Conservation (phyloP, 2,113 vertebrate species). For the Oncorhynchus mykiss region DNA sequence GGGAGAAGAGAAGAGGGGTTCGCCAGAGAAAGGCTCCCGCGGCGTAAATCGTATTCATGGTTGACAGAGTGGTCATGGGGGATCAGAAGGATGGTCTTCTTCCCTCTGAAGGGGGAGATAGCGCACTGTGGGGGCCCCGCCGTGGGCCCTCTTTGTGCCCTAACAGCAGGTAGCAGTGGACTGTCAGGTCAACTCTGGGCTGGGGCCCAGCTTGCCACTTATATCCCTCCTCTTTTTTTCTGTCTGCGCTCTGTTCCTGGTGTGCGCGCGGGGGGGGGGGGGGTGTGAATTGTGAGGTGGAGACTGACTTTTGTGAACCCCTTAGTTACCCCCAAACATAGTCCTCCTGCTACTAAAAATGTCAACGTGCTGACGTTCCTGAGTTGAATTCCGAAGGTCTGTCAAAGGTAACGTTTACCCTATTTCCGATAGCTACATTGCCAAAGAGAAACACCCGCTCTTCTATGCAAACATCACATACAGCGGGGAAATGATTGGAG, state of each 20-base stretch:
- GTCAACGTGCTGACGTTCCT: neutral
- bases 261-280: conserved; percentile 31
- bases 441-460: neutral
- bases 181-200: conserved; percentile 75
- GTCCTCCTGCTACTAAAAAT: neutral
- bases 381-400: neutral
- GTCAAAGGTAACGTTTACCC: neutral
- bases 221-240: neutral
- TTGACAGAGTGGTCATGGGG: conserved; percentile 73
- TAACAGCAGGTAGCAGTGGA: conserved; percentile 76
- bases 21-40: conserved; percentile 64
- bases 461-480: neutral
- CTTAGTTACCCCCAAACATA: too few species aligned
- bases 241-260: conserved; percentile 12
- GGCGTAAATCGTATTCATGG: conserved; percentile 76
- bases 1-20: conserved; percentile 39
- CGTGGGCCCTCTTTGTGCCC: conserved; percentile 71
- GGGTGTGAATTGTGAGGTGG: neutral
- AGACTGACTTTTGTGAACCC: too few species aligned
- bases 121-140: conserved; percentile 70
- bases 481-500: neutral
- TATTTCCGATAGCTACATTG: neutral
- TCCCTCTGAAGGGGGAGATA: conserved; percentile 63
- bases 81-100: conserved; percentile 59
- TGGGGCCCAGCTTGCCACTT: neutral